Evolutionary conservation across 2,888 invertebrate species (phyloP).

Genomic region (Entomobrya proxima): DNA sequence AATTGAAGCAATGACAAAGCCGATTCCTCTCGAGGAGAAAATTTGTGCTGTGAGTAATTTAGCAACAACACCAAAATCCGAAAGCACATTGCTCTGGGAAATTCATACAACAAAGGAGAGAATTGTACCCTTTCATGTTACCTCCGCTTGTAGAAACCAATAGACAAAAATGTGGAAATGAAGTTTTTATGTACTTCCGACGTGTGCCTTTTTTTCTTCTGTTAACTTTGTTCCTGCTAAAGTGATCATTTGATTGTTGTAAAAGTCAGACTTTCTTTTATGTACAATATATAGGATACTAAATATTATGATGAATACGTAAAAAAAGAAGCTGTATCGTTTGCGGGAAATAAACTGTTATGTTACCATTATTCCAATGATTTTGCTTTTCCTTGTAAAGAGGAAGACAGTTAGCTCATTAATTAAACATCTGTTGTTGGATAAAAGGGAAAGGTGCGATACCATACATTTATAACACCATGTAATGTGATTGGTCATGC

Average conservation of each 20-base stretch:
- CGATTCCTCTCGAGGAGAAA: no score
- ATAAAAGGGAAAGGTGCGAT: not conserved
- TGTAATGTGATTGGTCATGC: no score
- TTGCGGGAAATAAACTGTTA: constrained; percentile 32
- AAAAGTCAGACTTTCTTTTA: not conserved
- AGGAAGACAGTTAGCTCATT: not conserved
- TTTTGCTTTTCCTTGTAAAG: constrained; percentile 2
- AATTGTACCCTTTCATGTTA: not conserved
- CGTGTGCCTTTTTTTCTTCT: not conserved
- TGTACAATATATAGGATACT: constrained; percentile 7
- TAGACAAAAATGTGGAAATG: constrained; percentile 5
- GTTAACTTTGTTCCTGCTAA: not conserved
- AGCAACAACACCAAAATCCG: not conserved
- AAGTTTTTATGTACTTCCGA: not conserved
- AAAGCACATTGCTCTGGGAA: not conserved
- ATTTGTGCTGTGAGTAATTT: not conserved
- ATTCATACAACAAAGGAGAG: not conserved
- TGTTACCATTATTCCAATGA: not conserved
- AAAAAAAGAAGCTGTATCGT: constrained; percentile 26
- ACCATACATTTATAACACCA: not conserved
- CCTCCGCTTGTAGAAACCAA: not conserved
- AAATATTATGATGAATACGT: constrained; percentile 1
- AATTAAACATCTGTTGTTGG: not conserved
- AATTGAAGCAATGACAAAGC: not conserved
- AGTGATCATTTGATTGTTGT: constrained; percentile 12